A percentile compares a stretch with the other conserved stretches of the same genome.
Conservation (phyloP, 2,888 invertebrate genomes). For the Drosophila cracens region DNA sequence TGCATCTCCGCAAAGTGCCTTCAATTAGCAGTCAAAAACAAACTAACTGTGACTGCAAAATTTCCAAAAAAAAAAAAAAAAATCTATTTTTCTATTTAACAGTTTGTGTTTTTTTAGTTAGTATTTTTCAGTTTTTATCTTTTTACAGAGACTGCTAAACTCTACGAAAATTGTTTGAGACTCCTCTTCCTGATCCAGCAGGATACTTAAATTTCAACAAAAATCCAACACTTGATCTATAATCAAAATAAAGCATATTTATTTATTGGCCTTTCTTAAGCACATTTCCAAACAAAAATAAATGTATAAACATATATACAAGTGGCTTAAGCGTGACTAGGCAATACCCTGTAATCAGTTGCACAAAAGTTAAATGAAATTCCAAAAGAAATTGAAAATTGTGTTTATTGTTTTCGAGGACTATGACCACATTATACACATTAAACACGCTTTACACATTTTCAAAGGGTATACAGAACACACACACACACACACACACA, state of each 20-base stretch:
- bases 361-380: neutral
- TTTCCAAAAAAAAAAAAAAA: neutral
- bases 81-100: neutral
- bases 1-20: constrained; percentile 6
- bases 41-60: neutral
- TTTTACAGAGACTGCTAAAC: neutral
- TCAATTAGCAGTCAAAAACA: neutral
- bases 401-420: neutral
- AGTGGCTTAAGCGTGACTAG: neutral
- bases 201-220: neutral
- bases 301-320: neutral
- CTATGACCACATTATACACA: neutral
- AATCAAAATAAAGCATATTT: neutral
- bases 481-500: constrained; percentile 1
- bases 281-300: neutral
- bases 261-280: neutral
- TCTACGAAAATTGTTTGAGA: neutral
- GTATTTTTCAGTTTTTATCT: neutral
- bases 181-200: neutral
- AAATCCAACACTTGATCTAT: neutral
- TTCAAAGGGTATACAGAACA: constrained; percentile 3
- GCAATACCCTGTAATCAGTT: neutral
- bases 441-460: neutral
- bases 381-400: neutral
- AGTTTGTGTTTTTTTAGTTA: neutral